Percentiles rank a stretch among this genome's conserved stretches.
These are phyloP conservation scores for Notechis scutatus DNA, from an alignment of 2,113 vertebrate genomes.

Conservation along the genomic window DNA sequence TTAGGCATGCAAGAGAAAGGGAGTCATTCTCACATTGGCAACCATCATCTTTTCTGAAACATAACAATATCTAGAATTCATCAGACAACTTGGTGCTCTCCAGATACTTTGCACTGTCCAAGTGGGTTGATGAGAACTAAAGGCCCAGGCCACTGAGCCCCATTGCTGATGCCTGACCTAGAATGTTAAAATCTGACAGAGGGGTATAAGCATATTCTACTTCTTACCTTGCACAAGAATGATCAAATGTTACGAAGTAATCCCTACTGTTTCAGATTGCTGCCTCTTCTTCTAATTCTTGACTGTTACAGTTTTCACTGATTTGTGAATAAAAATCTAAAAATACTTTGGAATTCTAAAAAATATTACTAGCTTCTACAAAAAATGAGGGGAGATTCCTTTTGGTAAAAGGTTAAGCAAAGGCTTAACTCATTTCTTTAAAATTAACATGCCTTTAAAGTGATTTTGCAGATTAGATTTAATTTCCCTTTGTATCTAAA, in stretches of 20 bases:
- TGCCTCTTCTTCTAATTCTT: not conserved
- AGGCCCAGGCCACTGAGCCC: not conserved
- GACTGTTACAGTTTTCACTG: not conserved
- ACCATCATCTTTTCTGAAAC: not conserved
- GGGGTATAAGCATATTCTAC: not conserved
- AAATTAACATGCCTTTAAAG: not conserved
- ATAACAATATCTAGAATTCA: not conserved
- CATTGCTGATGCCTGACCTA: not conserved
- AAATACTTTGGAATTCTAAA: not conserved
- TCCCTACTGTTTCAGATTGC: not conserved
- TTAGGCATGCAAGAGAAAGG: not conserved
- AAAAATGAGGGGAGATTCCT: not conserved
- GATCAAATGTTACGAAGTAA: not conserved
- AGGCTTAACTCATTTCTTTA: not conserved
- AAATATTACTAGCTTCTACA: not conserved
- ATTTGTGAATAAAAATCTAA: not conserved
- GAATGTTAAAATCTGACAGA: not conserved
- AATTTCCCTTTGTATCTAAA: not conserved
- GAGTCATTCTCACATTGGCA: not conserved
- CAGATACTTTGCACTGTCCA: not conserved
- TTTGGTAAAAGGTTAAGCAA: not conserved
- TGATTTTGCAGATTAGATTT: conserved; percentile 7
- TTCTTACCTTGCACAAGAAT: not conserved
- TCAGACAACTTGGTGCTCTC: not conserved
- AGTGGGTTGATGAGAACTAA: not conserved